Conservation (phyloP, 2,797 vertebrate genomes). For the Darevskia nairensis region DNA sequence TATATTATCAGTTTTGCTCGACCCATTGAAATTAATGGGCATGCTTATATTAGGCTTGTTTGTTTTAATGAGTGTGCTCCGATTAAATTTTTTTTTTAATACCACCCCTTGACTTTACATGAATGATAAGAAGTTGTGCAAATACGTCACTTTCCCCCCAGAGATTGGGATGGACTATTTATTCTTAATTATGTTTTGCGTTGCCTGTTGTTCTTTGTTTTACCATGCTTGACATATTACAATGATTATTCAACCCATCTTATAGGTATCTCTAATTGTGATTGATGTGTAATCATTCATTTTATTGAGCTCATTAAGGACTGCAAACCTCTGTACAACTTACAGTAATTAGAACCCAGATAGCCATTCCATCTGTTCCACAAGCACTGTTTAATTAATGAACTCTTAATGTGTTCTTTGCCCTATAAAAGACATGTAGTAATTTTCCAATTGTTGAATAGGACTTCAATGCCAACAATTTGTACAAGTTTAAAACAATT, state of each 20-base stretch:
- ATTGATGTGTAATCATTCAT: slow-evolving; percentile 87
- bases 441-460: slow-evolving; percentile 89
- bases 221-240: slow-evolving; percentile 81
- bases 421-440: slow-evolving; percentile 82
- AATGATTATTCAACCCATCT: slow-evolving; percentile 76
- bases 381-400: slow-evolving; percentile 97
- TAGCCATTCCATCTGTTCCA: slow-evolving; percentile 96
- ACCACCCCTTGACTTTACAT: not conserved
- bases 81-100: too few relatives aligned
- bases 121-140: not conserved
- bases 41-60: not conserved
- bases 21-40: not conserved
- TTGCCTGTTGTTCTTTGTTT: slow-evolving; percentile 64
- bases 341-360: slow-evolving; percentile 93
- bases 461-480: slow-evolving; percentile 79
- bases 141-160: not conserved
- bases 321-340: slow-evolving; percentile 88
- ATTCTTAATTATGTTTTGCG: slow-evolving; percentile 40
- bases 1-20: not conserved
- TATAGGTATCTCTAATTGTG: slow-evolving; percentile 83
- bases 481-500: slow-evolving; percentile 57
- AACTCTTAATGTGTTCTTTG: slow-evolving; percentile 88
- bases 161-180: not conserved
- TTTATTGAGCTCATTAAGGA: slow-evolving; percentile 83
- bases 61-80: not conserved